Conservation (phyloP, 2,797 vertebrate species). For the Pelochelys cantorii region DNA sequence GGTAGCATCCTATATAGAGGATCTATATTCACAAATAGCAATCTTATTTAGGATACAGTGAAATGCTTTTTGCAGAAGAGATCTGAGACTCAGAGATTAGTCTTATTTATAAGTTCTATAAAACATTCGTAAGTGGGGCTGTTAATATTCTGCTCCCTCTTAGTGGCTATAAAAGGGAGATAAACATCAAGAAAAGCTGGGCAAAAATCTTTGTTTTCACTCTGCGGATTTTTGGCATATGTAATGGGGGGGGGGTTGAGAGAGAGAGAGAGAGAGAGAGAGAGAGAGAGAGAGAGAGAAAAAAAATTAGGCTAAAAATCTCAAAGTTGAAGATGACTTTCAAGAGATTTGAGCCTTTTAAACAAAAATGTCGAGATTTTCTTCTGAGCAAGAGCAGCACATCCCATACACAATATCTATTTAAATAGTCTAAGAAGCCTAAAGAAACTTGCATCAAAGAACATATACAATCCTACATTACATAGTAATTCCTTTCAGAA, state of each 20-base stretch:
- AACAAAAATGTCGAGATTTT: not conserved
- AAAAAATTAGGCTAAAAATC: not conserved
- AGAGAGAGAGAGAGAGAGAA: not conserved
- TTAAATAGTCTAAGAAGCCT: too few relatives aligned
- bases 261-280: too few relatives aligned
- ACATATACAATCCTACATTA: not conserved
- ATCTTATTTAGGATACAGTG: not conserved
- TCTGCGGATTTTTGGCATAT: not conserved
- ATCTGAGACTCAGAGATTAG: not conserved
- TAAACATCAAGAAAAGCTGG: not conserved
- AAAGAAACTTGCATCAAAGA: fast-evolving
- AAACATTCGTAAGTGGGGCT: not conserved
- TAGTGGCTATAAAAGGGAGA: not conserved
- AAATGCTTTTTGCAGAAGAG: not conserved
- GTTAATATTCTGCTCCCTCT: not conserved
- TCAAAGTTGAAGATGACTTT: not conserved
- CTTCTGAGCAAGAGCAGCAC: not conserved
- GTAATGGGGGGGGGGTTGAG: not conserved
- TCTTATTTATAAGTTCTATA: not conserved
- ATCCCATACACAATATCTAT: not conserved
- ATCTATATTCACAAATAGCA: not conserved
- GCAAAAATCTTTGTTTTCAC: not conserved
- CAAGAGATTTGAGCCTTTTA: not conserved
- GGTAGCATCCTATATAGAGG: not conserved
- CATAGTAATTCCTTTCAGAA: not conserved